These are phyloP conservation scores for Aphelenchoides besseyi DNA, from an alignment of 1,140 invertebrate species.

Conservation along the genomic window DNA sequence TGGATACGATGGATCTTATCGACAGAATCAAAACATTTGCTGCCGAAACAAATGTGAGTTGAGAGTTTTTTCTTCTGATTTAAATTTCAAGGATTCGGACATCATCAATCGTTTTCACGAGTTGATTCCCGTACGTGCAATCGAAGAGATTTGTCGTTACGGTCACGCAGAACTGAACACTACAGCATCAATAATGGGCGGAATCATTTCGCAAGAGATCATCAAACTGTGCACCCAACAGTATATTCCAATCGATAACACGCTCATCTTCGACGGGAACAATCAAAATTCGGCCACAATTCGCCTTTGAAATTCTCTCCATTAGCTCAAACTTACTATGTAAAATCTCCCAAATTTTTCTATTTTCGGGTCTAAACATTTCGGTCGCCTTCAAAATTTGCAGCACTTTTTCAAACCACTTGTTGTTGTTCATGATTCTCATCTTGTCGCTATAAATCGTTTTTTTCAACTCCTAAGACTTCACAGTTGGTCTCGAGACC, in stretches of 20 bases:
- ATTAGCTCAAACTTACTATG: not conserved
- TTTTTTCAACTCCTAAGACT: no score
- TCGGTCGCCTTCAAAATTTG: not conserved
- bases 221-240: slow-evolving; percentile 96
- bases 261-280: slow-evolving; percentile 79
- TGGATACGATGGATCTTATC: slow-evolving; percentile 28
- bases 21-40: slow-evolving; percentile 18
- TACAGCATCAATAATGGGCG: slow-evolving; percentile 86
- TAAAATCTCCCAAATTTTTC: not conserved
- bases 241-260: slow-evolving; percentile 92
- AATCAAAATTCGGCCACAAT: slow-evolving; percentile 74
- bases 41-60: slow-evolving; percentile 23
- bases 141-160: slow-evolving; percentile 68
- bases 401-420: not conserved
- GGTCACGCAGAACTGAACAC: slow-evolving; percentile 90
- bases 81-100: slow-evolving; percentile 26
- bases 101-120: slow-evolving; percentile 19
- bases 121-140: slow-evolving; percentile 32
- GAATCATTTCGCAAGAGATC: slow-evolving; percentile 86
- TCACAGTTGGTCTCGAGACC: no score
- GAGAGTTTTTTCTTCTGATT: not conserved
- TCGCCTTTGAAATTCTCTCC: slow-evolving; percentile 27
- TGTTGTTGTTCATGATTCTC: no score
- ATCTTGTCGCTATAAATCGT: no score
- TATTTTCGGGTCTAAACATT: not conserved